These are phyloP conservation scores for Thera britannica DNA, from an alignment of 2,888 invertebrate species.

Conservation along the genomic window DNA sequence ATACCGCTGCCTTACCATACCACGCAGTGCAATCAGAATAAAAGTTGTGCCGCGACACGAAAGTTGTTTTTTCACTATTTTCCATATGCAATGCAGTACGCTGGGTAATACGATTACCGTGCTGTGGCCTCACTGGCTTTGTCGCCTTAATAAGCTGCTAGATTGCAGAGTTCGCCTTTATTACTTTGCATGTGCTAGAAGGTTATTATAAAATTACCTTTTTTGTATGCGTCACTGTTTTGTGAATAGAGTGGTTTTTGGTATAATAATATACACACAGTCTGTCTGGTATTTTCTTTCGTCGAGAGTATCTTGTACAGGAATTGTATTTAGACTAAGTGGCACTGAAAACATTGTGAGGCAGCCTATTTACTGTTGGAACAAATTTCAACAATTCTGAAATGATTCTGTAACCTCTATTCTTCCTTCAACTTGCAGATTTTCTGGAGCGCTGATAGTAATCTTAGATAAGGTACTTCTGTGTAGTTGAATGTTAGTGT, in stretches of 20 bases:
- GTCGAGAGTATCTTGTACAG: too few relatives aligned
- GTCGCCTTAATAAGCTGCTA: constrained; percentile 34
- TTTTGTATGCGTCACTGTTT: constrained; percentile 11
- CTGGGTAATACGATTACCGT: constrained; percentile 36
- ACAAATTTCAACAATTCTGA: background rate
- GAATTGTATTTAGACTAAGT: too few relatives aligned
- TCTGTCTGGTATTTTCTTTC: background rate
- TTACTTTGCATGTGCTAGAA: constrained; percentile 16
- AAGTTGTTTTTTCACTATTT: constrained; percentile 36
- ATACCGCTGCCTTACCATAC: constrained; percentile 21
- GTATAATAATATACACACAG: background rate
- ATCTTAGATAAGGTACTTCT: background rate
- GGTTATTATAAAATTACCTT: constrained; percentile 17
- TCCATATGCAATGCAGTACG: constrained; percentile 40
- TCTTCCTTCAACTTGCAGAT: background rate
- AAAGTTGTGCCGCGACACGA: constrained; percentile 31
- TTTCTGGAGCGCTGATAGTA: background rate
- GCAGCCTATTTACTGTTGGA: too few relatives aligned
- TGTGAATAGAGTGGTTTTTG: constrained; percentile 2
- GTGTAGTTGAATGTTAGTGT: constrained; percentile 19
- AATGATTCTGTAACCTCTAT: background rate
- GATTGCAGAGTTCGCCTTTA: constrained; percentile 23
- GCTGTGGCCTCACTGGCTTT: constrained; percentile 32
- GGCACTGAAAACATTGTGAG: too few relatives aligned
- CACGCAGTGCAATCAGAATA: constrained; percentile 36